A percentile compares a stretch with the other conserved stretches of the same genome.
These are phyloP conservation scores for Orius insidiosus DNA, from an alignment of 1,140 invertebrate species.

Conservation along the genomic window DNA sequence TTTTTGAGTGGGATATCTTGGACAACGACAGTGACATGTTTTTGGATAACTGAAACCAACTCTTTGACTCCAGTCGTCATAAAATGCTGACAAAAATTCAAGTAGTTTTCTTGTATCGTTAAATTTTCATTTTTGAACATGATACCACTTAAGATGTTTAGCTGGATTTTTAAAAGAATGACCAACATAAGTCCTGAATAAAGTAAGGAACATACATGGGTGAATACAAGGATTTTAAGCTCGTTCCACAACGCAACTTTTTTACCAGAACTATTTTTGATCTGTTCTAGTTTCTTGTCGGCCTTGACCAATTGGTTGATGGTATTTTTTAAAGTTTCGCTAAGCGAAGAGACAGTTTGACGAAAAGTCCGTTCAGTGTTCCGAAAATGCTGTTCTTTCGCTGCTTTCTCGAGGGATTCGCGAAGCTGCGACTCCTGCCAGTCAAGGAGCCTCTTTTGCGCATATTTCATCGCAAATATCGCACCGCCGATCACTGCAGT, in stretches of 20 bases:
- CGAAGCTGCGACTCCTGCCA: constrained; percentile 66
- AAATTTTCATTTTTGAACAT: constrained; percentile 26
- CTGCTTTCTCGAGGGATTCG: constrained; percentile 57
- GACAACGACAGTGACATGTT: constrained; percentile 47
- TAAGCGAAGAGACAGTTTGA: constrained; percentile 59
- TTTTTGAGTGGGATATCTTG: constrained; percentile 51
- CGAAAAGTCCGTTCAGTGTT: constrained; percentile 74
- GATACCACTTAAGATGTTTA: constrained; percentile 75
- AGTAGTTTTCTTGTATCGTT: constrained; percentile 62
- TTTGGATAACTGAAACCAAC: constrained; percentile 42
- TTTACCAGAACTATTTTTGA: constrained; percentile 50
- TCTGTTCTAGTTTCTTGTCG: constrained; percentile 47
- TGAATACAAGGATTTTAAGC: constrained; percentile 57
- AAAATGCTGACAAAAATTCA: constrained; percentile 52
- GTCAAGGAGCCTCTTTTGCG: constrained; percentile 54
- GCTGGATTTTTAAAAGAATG: constrained; percentile 60
- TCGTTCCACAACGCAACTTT: constrained; percentile 71
- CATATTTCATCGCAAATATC: constrained; percentile 49
- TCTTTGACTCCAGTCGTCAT: constrained; percentile 48
- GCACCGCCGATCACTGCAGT: constrained; percentile 48
- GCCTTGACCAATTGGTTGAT: constrained; percentile 49
- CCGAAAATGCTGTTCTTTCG: constrained; percentile 73
- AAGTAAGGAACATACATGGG: constrained; percentile 49
- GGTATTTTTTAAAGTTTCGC: constrained; percentile 47
- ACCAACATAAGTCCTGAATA: constrained; percentile 69